Evolutionary conservation across 2,888 invertebrate species (phyloP).

Genomic region (Hypercompe scribonia): DNA sequence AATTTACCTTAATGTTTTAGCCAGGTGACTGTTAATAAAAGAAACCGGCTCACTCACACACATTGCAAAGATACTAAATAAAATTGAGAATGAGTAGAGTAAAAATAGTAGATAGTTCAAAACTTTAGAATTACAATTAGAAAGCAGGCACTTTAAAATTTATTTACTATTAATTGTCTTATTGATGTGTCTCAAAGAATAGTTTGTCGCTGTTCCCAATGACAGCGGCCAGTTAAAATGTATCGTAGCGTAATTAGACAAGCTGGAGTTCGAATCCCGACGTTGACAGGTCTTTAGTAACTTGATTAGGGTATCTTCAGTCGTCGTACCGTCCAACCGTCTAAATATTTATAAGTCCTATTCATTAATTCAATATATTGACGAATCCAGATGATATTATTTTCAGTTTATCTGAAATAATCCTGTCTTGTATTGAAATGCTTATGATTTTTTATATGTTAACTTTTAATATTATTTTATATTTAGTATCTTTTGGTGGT

Average conservation of each 20-base stretch:
- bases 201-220: conserved; percentile 11
- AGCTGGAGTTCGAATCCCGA: conserved; percentile 33
- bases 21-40: too few relatives aligned
- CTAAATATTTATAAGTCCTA: conserved; percentile 15
- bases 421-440: not conserved
- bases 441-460: too few relatives aligned
- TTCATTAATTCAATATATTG: conserved; percentile 15
- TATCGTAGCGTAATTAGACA: conserved; percentile 46
- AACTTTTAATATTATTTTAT: too few relatives aligned
- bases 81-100: too few relatives aligned
- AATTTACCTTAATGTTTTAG: too few relatives aligned
- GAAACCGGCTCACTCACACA: too few relatives aligned
- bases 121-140: not conserved
- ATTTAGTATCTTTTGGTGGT: too few relatives aligned
- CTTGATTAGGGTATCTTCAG: conserved; percentile 46
- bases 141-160: not conserved
- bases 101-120: too few relatives aligned
- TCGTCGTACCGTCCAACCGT: conserved; percentile 10
- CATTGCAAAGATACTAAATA: too few relatives aligned
- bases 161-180: not conserved
- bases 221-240: conserved; percentile 39
- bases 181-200: not conserved
- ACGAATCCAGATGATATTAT: conserved; percentile 6
- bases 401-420: not conserved
- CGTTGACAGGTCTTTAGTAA: conserved; percentile 50